Evolutionary conservation across 1,140 invertebrate species (phyloP).

Genomic region (Drusus annulatus): DNA sequence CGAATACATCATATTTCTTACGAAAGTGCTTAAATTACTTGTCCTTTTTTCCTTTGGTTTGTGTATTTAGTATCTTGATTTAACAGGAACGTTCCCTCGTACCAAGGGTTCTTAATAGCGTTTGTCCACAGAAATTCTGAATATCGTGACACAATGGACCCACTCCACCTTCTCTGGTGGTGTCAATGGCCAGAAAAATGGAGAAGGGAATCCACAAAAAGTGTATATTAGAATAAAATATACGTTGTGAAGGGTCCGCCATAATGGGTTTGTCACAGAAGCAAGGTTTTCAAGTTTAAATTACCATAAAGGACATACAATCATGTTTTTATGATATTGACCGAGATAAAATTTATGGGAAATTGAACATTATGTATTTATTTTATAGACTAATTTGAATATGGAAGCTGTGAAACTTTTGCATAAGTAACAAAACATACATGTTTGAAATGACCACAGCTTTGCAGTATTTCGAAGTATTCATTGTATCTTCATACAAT

Average conservation of each 20-base stretch:
- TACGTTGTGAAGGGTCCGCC: neutral
- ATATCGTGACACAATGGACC: conserved; percentile 20
- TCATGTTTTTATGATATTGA: no score
- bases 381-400: no score
- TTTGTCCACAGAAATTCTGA: conserved; percentile 45
- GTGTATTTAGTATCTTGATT: neutral
- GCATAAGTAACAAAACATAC: no score
- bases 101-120: conserved; percentile 11
- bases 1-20: neutral
- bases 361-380: no score
- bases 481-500: no score
- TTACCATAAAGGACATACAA: neutral
- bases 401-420: no score
- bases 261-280: conserved; percentile 1
- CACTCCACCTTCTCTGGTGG: conserved; percentile 33
- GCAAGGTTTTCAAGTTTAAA: neutral
- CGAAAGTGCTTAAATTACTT: neutral
- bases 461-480: no score
- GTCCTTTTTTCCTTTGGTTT: neutral
- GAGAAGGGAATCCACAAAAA: neutral
- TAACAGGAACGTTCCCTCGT: conserved; percentile 5
- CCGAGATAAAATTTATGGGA: no score
- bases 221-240: conserved; percentile 28
- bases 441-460: no score
- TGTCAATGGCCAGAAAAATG: conserved; percentile 23